Evolutionary conservation across 2,797 vertebrate species (phyloP).

Genomic region (Dallia pectoralis): DNA sequence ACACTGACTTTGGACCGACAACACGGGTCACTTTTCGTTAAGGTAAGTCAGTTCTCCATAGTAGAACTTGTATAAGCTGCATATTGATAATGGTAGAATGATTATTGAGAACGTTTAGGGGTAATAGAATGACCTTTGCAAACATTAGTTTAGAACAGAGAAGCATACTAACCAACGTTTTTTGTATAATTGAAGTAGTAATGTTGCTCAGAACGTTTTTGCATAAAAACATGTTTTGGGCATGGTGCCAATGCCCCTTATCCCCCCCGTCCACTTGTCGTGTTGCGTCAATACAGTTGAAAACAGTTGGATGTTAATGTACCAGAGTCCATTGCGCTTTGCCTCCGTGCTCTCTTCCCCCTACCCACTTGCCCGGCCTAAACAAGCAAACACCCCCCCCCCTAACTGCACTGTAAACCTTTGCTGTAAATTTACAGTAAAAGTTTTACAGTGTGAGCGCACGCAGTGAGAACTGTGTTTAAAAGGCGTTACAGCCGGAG

Average conservation of each 20-base stretch:
- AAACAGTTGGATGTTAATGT: conserved; percentile 3
- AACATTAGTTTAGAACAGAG: background rate
- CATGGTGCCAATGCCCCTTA: background rate
- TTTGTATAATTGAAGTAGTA: background rate
- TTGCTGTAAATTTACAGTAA: too few relatives aligned
- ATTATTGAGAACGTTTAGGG: background rate
- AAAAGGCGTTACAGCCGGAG: background rate
- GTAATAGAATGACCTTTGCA: background rate
- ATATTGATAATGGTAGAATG: background rate
- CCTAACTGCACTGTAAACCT: too few relatives aligned
- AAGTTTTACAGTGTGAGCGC: too few relatives aligned
- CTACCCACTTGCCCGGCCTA: background rate
- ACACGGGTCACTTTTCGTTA: background rate
- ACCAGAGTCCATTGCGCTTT: conserved; percentile 10
- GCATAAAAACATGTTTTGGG: background rate
- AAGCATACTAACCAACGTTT: background rate
- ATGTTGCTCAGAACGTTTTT: background rate
- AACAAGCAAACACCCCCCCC: background rate
- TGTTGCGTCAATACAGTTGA: conserved; percentile 2
- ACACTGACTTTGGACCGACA: background rate
- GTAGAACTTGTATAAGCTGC: background rate
- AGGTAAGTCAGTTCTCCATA: background rate
- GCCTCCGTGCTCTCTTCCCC: background rate
- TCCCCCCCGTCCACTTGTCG: background rate
- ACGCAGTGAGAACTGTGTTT: background rate